These are phyloP conservation scores for Tiliqua scincoides DNA, from an alignment of 2,113 vertebrate genomes.

Conservation along the genomic window DNA sequence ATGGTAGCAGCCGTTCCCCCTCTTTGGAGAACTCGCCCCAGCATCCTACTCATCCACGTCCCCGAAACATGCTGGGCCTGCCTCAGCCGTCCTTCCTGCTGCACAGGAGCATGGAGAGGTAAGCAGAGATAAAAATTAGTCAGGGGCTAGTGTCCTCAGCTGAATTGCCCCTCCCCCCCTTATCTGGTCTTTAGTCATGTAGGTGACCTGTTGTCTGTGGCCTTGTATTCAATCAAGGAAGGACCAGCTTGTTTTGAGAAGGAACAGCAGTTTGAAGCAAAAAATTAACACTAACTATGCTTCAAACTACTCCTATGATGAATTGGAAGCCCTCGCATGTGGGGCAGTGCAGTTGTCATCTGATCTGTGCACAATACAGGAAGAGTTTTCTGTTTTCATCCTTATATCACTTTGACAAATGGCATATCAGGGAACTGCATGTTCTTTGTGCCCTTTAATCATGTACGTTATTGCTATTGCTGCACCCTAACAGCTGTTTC, in stretches of 20 bases:
- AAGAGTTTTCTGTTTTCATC: background rate
- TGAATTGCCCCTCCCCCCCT: background rate
- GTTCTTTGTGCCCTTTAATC: background rate
- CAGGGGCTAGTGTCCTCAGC: background rate
- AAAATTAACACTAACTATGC: too few relatives aligned
- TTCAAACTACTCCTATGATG: too few relatives aligned
- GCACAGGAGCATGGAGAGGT: conserved; percentile 92
- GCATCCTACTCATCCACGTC: conserved; percentile 85
- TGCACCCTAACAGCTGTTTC: background rate
- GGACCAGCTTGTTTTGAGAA: background rate
- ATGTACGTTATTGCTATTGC: background rate
- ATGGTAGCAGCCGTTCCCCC: conserved; percentile 87
- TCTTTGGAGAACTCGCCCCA: conserved; percentile 89
- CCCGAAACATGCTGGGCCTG: conserved; percentile 86
- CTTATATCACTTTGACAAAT: background rate
- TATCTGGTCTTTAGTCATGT: background rate
- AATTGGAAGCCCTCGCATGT: background rate
- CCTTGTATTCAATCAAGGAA: background rate
- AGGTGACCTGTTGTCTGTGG: background rate
- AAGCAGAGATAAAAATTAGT: conserved; percentile 27
- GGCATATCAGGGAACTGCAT: background rate
- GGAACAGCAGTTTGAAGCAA: background rate
- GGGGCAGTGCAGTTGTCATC: too few relatives aligned
- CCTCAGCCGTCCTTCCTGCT: conserved; percentile 75
- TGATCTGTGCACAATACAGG: background rate